Base-by-base conservation (phyloP, 2,888 invertebrate species). In the Apotomis betuletana region DNA sequence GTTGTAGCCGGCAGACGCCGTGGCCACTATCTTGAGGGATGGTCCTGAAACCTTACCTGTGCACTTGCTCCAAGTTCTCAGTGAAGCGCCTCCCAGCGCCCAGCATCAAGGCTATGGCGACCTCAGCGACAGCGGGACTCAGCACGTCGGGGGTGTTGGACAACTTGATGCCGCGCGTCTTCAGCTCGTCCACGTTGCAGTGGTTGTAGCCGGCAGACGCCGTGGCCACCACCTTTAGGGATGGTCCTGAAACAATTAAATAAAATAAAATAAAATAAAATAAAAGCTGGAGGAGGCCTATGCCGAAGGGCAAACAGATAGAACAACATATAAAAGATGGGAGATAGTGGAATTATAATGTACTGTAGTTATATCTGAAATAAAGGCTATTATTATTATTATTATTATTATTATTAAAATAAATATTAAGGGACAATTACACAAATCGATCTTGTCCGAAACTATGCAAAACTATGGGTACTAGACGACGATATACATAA, bases 181-280 rank as follows among this genome's bases (percentile, higher is more conserved):
- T 96, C 44, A 98, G 92, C 85, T 96, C 97, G 0, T 94, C 90
- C 5, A 97, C 83, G 83, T 98, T 97, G 75, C 98, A 95, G 81
- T 97, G 96, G 86, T 99, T 97, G 85, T 96, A 96, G 27, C 98
- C 98, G 0, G 97, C 97, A 0, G 98, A 98, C 94, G 96, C 96
- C 0, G 97, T 96, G 0, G 96, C 96, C 5, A 98, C 94, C 0
- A 97, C 94, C 87, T 97, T 97, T 68, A 98, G 85, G 69, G 95
- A 94, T 0, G 96, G 94, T 1, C 97, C 97, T 92, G 79, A n/a
- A 51, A 69, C 38, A 1, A 12, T 61, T 9, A 13, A 27, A 15
- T 4, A 52, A 36, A 1, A n/a, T 12, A 1, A 60, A 15, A 15
- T 15, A 15, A 15, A 15, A 15, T 15, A 15, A 15, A 15, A 15